These are phyloP conservation scores for Scaptodrosophila lebanonensis DNA, from an alignment of 1,140 invertebrate genomes.

Conservation along the genomic window DNA sequence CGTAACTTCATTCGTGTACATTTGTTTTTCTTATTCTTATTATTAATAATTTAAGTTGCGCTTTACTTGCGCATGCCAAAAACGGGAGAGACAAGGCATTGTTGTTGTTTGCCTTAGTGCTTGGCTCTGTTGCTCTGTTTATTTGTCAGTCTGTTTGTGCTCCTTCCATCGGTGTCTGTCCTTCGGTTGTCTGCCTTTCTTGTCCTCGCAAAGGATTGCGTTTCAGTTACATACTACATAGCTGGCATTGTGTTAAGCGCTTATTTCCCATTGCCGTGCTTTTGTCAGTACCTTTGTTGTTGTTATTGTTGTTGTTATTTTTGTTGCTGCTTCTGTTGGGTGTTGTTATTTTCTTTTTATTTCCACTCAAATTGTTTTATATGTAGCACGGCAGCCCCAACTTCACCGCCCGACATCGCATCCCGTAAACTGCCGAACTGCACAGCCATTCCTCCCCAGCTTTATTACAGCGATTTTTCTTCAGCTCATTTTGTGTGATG, in stretches of 20 bases:
- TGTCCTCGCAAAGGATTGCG: slow-evolving; percentile 61
- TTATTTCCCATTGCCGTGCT: slow-evolving; percentile 17
- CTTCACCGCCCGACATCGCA: slow-evolving; percentile 1
- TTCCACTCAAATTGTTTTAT: slow-evolving; percentile 75
- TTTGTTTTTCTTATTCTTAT: slow-evolving; percentile 69
- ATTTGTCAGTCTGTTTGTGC: not conserved
- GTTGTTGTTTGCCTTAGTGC: slow-evolving; percentile 45
- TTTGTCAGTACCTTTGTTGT: slow-evolving; percentile 5
- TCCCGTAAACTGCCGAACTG: slow-evolving; percentile 31
- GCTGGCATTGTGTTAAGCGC: slow-evolving; percentile 56
- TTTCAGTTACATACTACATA: slow-evolving; percentile 63
- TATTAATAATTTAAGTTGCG: slow-evolving; percentile 73
- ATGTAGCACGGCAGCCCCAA: slow-evolving; percentile 34
- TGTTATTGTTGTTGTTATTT: slow-evolving; percentile 37
- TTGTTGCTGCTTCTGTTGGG: slow-evolving; percentile 32
- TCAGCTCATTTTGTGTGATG: slow-evolving; percentile 65
- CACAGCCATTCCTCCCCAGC: slow-evolving; percentile 27
- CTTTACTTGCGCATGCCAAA: slow-evolving; percentile 53
- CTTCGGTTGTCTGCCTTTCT: slow-evolving; percentile 7
- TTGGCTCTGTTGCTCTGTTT: not conserved
- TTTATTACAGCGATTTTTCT: slow-evolving; percentile 74
- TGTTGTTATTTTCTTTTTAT: slow-evolving; percentile 66
- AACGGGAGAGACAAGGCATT: slow-evolving; percentile 35
- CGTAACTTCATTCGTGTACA: slow-evolving; percentile 57
- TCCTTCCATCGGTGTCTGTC: slow-evolving; percentile 1